Evolutionary conservation across 2,113 vertebrate genomes (phyloP).

Genomic region (Sigmodon hispidus): DNA sequence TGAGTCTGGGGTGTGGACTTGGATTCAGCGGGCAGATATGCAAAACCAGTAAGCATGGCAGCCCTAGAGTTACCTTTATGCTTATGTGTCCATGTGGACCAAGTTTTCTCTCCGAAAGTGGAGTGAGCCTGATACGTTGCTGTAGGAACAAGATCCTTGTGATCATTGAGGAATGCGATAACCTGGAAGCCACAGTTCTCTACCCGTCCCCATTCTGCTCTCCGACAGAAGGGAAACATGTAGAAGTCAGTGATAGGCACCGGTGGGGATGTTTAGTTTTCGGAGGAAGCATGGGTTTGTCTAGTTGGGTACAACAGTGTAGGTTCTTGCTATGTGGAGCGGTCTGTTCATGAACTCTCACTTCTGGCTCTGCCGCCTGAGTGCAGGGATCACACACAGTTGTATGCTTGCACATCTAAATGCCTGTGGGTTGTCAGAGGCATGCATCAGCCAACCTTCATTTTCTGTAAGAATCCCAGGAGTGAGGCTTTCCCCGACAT

Average conservation of each 20-base stretch:
- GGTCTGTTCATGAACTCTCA: not conserved
- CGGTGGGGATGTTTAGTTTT: too few species aligned
- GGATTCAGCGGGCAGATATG: not conserved
- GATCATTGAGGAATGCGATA: not conserved
- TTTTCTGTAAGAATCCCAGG: not conserved
- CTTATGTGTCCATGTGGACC: not conserved
- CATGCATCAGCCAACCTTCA: not conserved
- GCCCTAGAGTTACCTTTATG: not conserved
- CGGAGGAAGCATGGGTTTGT: not conserved
- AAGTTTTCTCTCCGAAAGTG: not conserved
- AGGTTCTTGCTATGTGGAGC: not conserved
- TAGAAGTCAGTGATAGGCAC: not conserved
- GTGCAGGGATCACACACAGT: not conserved
- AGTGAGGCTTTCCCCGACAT: not conserved
- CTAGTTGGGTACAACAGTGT: not conserved
- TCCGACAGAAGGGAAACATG: not conserved
- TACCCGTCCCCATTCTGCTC: not conserved
- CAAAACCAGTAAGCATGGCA: not conserved
- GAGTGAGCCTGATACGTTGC: not conserved
- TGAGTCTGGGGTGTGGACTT: not conserved
- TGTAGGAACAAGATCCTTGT: not conserved
- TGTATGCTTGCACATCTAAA: not conserved
- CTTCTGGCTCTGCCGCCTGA: not conserved
- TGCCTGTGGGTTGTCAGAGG: not conserved
- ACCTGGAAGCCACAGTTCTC: rapidly evolving